phyloP scores from a whole-genome alignment of 2,797 vertebrate species.

The Pangasius sanitwongsei region DNA sequence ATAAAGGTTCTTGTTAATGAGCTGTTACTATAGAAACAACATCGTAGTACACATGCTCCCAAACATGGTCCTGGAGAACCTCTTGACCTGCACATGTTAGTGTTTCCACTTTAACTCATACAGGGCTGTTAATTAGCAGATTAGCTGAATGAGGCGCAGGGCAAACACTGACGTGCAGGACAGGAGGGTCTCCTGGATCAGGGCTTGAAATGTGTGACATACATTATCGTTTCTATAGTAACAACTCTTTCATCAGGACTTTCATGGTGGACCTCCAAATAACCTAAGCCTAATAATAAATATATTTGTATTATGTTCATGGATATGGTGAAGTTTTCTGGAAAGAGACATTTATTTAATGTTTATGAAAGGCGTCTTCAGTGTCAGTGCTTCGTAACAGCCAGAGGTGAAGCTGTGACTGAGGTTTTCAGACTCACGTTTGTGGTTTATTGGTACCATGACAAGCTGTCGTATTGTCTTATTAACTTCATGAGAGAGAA shows the following conservation, averaged over 20 bases:
- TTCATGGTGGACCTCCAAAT: neutral
- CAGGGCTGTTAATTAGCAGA: neutral
- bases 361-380: neutral
- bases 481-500: neutral
- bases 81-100: neutral
- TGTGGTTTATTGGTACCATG: neutral
- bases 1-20: neutral
- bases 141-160: neutral
- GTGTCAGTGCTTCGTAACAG: neutral
- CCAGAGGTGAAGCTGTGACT: neutral
- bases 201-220: neutral
- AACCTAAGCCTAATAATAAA: neutral
- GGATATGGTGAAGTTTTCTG: neutral
- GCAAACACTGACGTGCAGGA: neutral
- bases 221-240: neutral
- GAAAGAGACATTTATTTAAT: neutral
- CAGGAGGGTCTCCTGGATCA: neutral
- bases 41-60: neutral
- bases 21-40: constrained; percentile 8
- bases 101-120: neutral
- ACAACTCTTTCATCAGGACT: neutral
- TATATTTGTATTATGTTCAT: neutral
- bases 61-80: neutral
- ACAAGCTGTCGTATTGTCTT: neutral
- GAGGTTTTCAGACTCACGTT: neutral